These are phyloP conservation scores for Parauchenoglanis ngamensis DNA, from an alignment of 2,797 vertebrate species.

Conservation along the genomic window DNA sequence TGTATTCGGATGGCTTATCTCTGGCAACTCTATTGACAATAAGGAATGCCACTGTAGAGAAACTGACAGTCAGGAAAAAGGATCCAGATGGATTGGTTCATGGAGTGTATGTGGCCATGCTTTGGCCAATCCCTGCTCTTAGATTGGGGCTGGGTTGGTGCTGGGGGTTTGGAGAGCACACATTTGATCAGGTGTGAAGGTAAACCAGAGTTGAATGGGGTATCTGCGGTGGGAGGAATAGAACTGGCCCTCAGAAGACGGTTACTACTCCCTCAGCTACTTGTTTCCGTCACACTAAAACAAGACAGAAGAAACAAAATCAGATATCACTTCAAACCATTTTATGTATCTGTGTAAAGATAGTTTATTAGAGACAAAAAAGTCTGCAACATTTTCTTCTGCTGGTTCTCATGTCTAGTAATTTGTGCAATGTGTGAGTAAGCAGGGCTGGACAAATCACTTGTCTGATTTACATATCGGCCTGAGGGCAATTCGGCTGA, in stretches of 20 bases:
- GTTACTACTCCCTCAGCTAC: conserved; percentile 33
- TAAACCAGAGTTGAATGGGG: conserved; percentile 40
- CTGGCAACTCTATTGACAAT: conserved; percentile 38
- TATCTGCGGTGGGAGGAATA: conserved; percentile 35
- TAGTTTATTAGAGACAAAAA: neutral
- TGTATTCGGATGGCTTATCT: conserved; percentile 61
- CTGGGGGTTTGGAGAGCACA: conserved; percentile 31
- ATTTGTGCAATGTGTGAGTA: neutral
- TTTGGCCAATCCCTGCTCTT: conserved; percentile 35
- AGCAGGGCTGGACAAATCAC: neutral
- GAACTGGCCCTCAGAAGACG: conserved; percentile 45
- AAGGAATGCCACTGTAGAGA: conserved; percentile 49
- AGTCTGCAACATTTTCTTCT: neutral
- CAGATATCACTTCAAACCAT: neutral
- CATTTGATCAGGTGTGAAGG: conserved; percentile 30
- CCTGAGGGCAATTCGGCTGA: neutral
- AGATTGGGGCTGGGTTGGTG: conserved; percentile 8
- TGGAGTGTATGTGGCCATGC: conserved; percentile 65
- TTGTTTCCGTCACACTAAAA: conserved; percentile 50
- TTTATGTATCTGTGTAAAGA: neutral
- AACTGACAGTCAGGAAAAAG: conserved; percentile 39
- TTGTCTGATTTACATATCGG: neutral
- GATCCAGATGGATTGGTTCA: conserved; percentile 34
- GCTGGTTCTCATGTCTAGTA: neutral
- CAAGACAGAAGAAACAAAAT: conserved; percentile 1